phyloP scores from a whole-genome alignment of 2,797 vertebrate species.

The Oreonectes daqikongensis region DNA sequence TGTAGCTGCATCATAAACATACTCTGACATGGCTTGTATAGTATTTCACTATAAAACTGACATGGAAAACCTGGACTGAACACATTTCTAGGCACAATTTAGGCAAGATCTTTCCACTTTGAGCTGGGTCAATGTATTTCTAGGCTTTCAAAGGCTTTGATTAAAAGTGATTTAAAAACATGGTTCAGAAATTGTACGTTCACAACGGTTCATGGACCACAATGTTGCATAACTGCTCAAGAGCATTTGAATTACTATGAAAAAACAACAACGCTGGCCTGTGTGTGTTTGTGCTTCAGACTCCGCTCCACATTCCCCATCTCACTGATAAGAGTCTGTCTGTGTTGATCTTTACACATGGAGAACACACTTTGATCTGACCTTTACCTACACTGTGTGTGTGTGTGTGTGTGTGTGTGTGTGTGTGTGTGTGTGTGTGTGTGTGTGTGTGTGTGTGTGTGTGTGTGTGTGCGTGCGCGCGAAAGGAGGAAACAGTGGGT shows the following conservation, averaged over 20 bases:
- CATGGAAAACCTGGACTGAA: background rate
- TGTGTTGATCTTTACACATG: conserved; percentile 62
- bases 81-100: background rate
- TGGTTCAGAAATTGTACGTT: background rate
- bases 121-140: conserved; percentile 1
- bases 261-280: conserved; percentile 10
- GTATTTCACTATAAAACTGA: background rate
- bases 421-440: conserved; percentile 13
- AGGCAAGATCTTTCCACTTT: background rate
- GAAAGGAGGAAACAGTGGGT: conserved; percentile 72
- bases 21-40: background rate
- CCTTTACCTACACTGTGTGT: conserved; percentile 37
- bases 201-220: background rate
- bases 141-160: background rate
- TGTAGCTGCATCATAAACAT: background rate
- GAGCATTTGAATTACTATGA: background rate
- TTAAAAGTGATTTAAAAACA: conserved; percentile 6
- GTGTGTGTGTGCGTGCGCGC: conserved; percentile 27
- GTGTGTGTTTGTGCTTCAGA: conserved; percentile 27
- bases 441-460: conserved; percentile 22
- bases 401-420: conserved; percentile 46
- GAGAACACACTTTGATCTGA: conserved; percentile 53
- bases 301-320: conserved; percentile 71
- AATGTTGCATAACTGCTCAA: background rate
- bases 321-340: conserved; percentile 71